Percentiles rank a stretch among this genome's conserved stretches.
Evolutionary conservation across 2,113 vertebrate genomes (phyloP).

Genomic region (Leucosticte australis): DNA sequence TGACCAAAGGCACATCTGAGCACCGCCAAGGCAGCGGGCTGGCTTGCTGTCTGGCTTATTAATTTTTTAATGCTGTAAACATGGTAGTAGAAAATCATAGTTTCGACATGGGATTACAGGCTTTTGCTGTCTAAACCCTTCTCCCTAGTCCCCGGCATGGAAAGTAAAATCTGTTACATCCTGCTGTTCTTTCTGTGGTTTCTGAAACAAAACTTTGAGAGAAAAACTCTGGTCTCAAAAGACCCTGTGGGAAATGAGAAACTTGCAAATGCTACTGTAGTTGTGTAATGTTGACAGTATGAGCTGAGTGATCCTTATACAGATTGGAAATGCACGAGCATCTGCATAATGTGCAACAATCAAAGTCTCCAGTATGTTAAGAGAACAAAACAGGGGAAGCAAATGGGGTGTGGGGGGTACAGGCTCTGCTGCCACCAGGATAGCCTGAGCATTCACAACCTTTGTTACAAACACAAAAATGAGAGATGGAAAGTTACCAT

Average conservation of each 20-base stretch:
- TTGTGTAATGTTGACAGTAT: conserved; percentile 72
- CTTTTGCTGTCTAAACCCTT: conserved; percentile 40
- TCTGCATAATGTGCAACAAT: not conserved
- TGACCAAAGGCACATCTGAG: conserved; percentile 25
- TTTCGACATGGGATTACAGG: conserved; percentile 24
- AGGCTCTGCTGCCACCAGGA: not conserved
- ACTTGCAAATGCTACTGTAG: conserved; percentile 65
- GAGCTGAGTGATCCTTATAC: conserved; percentile 63
- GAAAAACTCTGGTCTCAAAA: conserved; percentile 69
- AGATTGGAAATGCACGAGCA: conserved; percentile 22
- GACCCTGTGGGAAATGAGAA: conserved; percentile 71
- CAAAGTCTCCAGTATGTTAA: not conserved
- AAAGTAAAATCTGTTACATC: conserved; percentile 68
- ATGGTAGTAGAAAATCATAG: conserved; percentile 36
- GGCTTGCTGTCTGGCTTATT: conserved; percentile 29
- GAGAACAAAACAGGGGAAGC: not conserved
- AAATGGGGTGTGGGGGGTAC: not conserved
- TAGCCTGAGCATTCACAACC: fast-evolving
- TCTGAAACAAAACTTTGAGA: conserved; percentile 70
- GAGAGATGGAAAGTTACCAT: not conserved
- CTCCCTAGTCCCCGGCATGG: conserved; percentile 1
- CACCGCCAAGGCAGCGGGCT: conserved; percentile 6
- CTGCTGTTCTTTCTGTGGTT: conserved; percentile 77
- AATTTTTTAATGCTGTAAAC: conserved; percentile 34
- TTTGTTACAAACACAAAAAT: not conserved